Percentiles rank a stretch among this genome's conserved stretches.
These are phyloP conservation scores for Lithobates pipiens DNA, from an alignment of 2,797 vertebrate genomes.

Conservation along the genomic window DNA sequence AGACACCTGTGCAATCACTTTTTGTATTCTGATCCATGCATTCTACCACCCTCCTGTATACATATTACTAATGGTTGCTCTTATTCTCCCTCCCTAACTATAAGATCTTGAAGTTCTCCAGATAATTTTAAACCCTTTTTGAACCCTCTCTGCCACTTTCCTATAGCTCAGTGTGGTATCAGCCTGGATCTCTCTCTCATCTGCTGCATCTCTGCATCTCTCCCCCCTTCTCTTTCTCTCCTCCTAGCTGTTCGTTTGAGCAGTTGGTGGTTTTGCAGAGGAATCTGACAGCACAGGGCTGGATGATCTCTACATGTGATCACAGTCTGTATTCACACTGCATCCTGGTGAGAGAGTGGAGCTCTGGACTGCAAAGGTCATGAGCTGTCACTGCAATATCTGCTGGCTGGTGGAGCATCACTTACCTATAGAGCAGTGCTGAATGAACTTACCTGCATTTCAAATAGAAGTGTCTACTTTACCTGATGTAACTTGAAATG, in stretches of 20 bases:
- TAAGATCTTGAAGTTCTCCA: no score
- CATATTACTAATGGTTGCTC: neutral
- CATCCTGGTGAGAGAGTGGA: constrained; percentile 32
- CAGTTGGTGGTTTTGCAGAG: constrained; percentile 56
- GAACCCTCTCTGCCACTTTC: constrained; percentile 17
- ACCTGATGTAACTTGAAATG: neutral
- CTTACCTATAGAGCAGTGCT: neutral
- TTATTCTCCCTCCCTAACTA: neutral
- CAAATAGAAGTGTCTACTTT: neutral
- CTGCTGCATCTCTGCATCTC: constrained; percentile 22
- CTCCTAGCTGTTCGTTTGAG: constrained; percentile 44
- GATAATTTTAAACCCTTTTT: neutral
- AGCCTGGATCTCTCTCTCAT: neutral
- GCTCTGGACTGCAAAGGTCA: neutral
- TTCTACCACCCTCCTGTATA: neutral
- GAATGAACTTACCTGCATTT: neutral
- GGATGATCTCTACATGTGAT: constrained; percentile 62
- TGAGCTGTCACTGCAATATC: neutral
- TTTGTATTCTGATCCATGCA: neutral
- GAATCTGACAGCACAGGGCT: constrained; percentile 55
- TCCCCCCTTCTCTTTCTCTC: constrained; percentile 29
- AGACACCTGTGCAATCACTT: neutral
- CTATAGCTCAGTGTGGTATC: constrained; percentile 16
- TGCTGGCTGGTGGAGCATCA: neutral
- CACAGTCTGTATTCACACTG: constrained; percentile 47